Evolutionary conservation across 2,113 vertebrate species (phyloP), one percentile per base, ranked within the genome.

Genomic region (Callithrix jacchus): DNA sequence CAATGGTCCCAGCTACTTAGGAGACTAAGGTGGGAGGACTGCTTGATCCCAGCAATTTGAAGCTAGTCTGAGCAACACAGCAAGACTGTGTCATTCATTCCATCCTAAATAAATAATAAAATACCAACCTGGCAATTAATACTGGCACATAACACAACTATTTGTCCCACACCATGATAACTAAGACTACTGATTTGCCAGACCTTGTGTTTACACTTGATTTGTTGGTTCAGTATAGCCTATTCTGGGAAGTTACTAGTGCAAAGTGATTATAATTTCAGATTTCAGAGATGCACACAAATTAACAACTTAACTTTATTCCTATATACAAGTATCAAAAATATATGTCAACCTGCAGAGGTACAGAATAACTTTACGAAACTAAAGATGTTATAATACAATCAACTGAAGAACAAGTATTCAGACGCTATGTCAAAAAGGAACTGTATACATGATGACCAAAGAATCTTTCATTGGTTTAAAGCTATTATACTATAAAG

Each of bases 281-380:
- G 30, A 89, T 56, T 74, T 89, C 81, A 76, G 64, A 93, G 37
- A 86, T 17, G 40, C 16, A 80, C 21, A 81, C 71, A 96, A 49
- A 74, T 61, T 54, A 91, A 91, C 17, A 94, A 76, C 49, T 82
- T 47, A 74, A 54, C 66, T 73, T 94, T 86, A 89, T 85, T 42
- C 37, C 35, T 85, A 32, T 27, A 18, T 17, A 58, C 35, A 84
- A 86, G 21, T 93, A 76, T 70, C 82, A 90, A 90, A 91, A 95
- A 32, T 27, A 91, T 20, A 4, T 77, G 17, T 58, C 52, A 96
- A 82, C n/a, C 58, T 58, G 61, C 64, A 91, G 13, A 87, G 64
- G 20, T 18, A 87, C 23, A 74, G 35, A 74, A 76, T 87, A 8
- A 12, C 49, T 30, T 76, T 54, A 90, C 23, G 23, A 66, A 90